Base-by-base conservation (phyloP, 2,113 vertebrate species). In the Grammomys dolichurus region DNA sequence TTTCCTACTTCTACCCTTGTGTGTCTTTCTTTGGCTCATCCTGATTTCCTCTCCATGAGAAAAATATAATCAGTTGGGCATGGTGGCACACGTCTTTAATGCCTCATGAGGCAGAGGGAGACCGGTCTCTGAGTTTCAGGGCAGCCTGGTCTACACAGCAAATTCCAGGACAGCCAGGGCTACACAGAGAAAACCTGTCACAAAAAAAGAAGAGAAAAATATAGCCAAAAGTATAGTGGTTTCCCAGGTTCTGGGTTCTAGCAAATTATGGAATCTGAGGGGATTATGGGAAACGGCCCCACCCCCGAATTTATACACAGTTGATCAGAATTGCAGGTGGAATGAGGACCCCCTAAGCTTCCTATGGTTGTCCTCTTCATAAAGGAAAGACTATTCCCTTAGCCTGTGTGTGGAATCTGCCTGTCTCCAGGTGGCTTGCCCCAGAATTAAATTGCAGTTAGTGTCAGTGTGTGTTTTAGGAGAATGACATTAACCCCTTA, bases 1-100 rank as follows among this genome's bases (percentile, higher is more conserved):
- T 36, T 12, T 48, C 65, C 46, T 3, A 0, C 6, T 11, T n/a
- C 84, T 2, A 22, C 31, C 43, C 20, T 1, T 51, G 0, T 4
- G 1, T 31, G 36, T 36, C 51, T 51, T 46, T 3, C 0, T 70
- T 63, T 86, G 63, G 51, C 60, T 58, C 8, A 43, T 81, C 56
- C n/a, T 82, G n/a, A 75, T 65, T 67, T 69, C 17, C 56, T 36
- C 16, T 54, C 69, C 46, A 26, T 46, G 31, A 89, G 58, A 60
- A 65, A 87, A 16, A 17, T 90, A 26, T 56, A 51, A 51, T 31
- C 2, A 51, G 48, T 9, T 36, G 48, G 8, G 31, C 13, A 7
- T 82, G 33, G 54, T 26, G 33, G 54, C 12, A 22, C 36, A 58
- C 9, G 11, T 5, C 56, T 60, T 60, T 82, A 28, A 82, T 26